Percentiles rank a stretch among this genome's conserved stretches.
Conservation (phyloP, 2,888 invertebrate species). For the Philereme vetulata region DNA sequence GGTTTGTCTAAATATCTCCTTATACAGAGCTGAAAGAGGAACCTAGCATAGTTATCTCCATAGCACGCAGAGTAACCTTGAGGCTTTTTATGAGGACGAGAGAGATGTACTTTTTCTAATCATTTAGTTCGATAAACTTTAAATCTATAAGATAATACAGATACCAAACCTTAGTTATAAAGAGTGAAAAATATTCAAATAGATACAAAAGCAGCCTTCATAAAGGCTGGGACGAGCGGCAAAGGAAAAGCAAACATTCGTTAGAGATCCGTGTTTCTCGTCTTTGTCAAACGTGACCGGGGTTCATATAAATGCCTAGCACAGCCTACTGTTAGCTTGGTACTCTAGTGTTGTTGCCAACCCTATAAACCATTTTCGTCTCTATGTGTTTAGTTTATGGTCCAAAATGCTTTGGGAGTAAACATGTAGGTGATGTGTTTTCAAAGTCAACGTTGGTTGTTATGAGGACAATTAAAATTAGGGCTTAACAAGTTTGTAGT, state of each 20-base stretch:
- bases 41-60: too few species aligned
- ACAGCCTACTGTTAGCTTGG: constrained; percentile 17
- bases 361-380: neutral
- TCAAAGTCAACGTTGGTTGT: constrained; percentile 13
- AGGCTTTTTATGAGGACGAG: too few species aligned
- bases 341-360: constrained; percentile 6
- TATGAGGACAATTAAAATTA: constrained; percentile 15
- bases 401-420: constrained; percentile 3
- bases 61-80: too few species aligned
- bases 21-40: neutral
- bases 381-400: neutral
- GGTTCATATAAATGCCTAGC: constrained; percentile 27
- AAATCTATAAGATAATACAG: too few species aligned
- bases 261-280: constrained; percentile 63
- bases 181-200: constrained; percentile 2
- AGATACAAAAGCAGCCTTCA: constrained; percentile 38
- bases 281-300: constrained; percentile 73
- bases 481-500: constrained; percentile 10
- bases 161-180: neutral
- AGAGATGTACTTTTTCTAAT: too few species aligned
- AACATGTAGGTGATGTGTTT: constrained; percentile 5
- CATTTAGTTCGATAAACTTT: too few species aligned
- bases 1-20: neutral
- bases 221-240: constrained; percentile 40
- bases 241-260: constrained; percentile 71